A percentile compares a stretch with the other conserved stretches of the same genome.
Conservation (phyloP, 2,888 invertebrate genomes). For the Acanthoscelides obtectus region DNA sequence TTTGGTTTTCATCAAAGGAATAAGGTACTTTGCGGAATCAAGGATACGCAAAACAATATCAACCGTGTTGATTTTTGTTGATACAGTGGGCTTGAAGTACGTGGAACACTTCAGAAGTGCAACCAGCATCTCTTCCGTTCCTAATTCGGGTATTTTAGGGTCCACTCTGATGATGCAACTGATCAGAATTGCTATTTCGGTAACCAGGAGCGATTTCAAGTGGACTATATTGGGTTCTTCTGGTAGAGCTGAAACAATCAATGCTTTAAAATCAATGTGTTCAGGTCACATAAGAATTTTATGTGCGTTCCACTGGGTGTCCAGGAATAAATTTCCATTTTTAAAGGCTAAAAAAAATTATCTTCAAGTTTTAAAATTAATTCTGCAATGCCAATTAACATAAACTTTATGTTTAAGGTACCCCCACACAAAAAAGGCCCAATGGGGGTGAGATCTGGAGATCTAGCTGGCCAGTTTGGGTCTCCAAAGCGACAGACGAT, state of each 20-base stretch:
- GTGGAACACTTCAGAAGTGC: constrained; percentile 30
- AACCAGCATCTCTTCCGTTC: constrained; percentile 26
- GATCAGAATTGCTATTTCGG: constrained; percentile 30
- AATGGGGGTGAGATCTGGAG: too few relatives aligned
- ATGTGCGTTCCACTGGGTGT: too few relatives aligned
- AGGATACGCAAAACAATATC: constrained; percentile 22
- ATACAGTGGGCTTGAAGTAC: constrained; percentile 17
- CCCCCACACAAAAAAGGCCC: too few relatives aligned
- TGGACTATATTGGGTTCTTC: constrained; percentile 10
- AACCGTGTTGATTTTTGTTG: constrained; percentile 15
- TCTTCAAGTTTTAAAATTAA: too few relatives aligned
- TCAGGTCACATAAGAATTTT: too few relatives aligned
- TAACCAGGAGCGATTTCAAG: constrained; percentile 26
- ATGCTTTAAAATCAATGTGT: too few relatives aligned
- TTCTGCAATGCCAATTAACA: too few relatives aligned
- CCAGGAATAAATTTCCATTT: too few relatives aligned
- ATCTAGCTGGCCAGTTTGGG: too few relatives aligned
- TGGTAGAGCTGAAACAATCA: neutral
- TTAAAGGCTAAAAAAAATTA: too few relatives aligned
- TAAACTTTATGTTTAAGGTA: too few relatives aligned
- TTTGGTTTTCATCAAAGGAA: constrained; percentile 40
- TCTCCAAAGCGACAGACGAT: too few relatives aligned
- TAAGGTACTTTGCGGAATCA: constrained; percentile 34
- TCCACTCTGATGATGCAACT: constrained; percentile 27
- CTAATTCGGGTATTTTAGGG: constrained; percentile 28